These are phyloP conservation scores for Plutomurus gul DNA, from an alignment of 1,140 invertebrate genomes.

Conservation along the genomic window DNA sequence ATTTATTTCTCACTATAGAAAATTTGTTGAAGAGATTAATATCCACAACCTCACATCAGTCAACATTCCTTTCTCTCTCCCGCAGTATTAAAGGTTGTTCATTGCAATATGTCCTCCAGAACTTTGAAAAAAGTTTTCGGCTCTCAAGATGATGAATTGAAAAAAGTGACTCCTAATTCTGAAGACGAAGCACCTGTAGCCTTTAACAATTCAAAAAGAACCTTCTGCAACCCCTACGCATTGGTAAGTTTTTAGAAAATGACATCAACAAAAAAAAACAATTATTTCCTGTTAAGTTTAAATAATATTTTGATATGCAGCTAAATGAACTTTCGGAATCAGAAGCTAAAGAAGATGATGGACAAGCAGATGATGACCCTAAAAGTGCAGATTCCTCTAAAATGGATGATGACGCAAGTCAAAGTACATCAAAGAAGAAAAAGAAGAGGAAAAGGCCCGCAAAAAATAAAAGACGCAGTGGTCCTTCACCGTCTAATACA, in stretches of 20 bases:
- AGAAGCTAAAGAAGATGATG: constrained; percentile 72
- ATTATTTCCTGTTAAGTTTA: not conserved
- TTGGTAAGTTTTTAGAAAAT: constrained; percentile 59
- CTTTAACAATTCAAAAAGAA: constrained; percentile 60
- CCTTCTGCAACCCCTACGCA: constrained; percentile 67
- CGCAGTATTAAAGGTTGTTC: no score
- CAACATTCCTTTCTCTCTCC: no score
- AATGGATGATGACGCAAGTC: constrained; percentile 55
- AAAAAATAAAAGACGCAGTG: constrained; percentile 26
- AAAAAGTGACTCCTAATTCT: constrained; percentile 58
- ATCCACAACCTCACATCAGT: no score
- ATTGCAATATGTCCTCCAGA: constrained; percentile 68
- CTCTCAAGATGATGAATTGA: constrained; percentile 59
- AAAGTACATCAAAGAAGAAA: constrained; percentile 64
- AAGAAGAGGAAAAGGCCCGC: constrained; percentile 65
- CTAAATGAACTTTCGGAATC: constrained; percentile 66
- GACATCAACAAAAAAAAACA: not conserved
- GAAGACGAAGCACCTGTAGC: constrained; percentile 60
- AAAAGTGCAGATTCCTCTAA: constrained; percentile 56
- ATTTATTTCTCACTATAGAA: no score
- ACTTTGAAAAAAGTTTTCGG: constrained; percentile 68
- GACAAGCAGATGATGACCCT: constrained; percentile 65
- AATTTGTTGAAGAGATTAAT: no score
- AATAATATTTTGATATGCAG: constrained; percentile 56
- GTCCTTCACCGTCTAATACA: not conserved